Percentiles rank a stretch among this genome's conserved stretches.
Conservation (phyloP, 2,888 invertebrate genomes). For the Lasius fuliginosus region DNA sequence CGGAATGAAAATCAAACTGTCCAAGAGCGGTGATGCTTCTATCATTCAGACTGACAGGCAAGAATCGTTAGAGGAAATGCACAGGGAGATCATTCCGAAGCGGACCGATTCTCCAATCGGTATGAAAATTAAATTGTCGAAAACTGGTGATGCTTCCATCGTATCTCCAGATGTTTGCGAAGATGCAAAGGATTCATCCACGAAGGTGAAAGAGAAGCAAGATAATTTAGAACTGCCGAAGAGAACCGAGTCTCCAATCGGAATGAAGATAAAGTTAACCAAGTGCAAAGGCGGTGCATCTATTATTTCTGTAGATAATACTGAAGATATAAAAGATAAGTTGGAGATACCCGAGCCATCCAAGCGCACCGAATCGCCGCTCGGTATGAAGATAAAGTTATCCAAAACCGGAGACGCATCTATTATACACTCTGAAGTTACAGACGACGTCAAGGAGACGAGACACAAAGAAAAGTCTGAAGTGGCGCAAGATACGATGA, state of each 20-base stretch:
- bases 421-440: conserved; percentile 78
- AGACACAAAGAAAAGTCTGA: conserved; percentile 69
- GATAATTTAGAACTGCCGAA: conserved; percentile 78
- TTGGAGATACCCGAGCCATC: conserved; percentile 73
- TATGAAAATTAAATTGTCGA: conserved; percentile 83
- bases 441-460: conserved; percentile 72
- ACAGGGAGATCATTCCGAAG: conserved; percentile 61
- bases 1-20: conserved; percentile 83
- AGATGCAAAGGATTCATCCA: conserved; percentile 64
- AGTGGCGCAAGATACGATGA: conserved; percentile 62
- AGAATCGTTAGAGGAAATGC: conserved; percentile 67
- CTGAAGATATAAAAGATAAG: conserved; percentile 72
- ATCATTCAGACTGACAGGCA: conserved; percentile 76
- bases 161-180: conserved; percentile 70
- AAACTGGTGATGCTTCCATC: conserved; percentile 80
- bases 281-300: conserved; percentile 76
- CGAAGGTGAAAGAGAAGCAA: conserved; percentile 72
- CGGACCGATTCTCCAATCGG: conserved; percentile 79
- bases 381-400: conserved; percentile 84
- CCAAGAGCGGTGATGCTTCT: conserved; percentile 80
- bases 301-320: conserved; percentile 73
- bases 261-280: conserved; percentile 83
- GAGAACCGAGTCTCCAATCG: conserved; percentile 82
- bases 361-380: conserved; percentile 81
- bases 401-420: conserved; percentile 79